A percentile compares a stretch with the other conserved stretches of the same genome.
phyloP scores from a whole-genome alignment of 2,113 vertebrate species.

The Trematocara macrostoma region DNA sequence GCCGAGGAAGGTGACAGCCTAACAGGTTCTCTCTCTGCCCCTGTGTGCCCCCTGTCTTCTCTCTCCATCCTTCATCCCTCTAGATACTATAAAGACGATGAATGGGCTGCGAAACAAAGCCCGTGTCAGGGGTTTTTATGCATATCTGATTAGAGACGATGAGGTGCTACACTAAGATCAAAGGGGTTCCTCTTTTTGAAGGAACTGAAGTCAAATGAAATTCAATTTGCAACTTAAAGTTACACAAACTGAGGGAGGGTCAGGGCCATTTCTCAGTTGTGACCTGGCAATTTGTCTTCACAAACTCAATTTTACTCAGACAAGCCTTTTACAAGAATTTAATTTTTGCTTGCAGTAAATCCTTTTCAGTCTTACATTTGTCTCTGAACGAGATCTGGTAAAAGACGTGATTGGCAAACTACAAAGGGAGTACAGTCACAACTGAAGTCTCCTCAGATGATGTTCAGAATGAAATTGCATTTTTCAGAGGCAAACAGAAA shows the following conservation, averaged over 20 bases:
- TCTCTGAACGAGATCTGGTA: neutral
- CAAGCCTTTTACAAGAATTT: neutral
- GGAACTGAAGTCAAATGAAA: neutral
- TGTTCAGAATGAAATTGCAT: neutral
- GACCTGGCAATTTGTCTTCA: neutral
- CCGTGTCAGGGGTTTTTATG: neutral
- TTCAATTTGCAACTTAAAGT: neutral
- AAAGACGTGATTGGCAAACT: neutral
- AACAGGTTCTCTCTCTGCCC: neutral
- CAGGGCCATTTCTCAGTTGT: neutral
- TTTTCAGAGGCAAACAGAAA: neutral
- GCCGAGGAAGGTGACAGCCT: neutral
- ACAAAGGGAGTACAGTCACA: neutral
- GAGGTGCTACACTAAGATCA: slow-evolving; percentile 12
- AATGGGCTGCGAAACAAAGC: slow-evolving; percentile 16
- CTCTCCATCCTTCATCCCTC: neutral
- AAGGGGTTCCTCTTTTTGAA: neutral
- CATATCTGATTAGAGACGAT: slow-evolving; percentile 15
- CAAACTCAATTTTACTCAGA: neutral
- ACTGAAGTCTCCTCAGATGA: neutral
- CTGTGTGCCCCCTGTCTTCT: neutral
- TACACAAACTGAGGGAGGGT: neutral
- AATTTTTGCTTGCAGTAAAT: neutral
- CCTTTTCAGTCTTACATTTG: neutral
- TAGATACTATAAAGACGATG: neutral